phyloP scores from a whole-genome alignment of 2,113 vertebrate species.

The Tursiops truncatus region DNA sequence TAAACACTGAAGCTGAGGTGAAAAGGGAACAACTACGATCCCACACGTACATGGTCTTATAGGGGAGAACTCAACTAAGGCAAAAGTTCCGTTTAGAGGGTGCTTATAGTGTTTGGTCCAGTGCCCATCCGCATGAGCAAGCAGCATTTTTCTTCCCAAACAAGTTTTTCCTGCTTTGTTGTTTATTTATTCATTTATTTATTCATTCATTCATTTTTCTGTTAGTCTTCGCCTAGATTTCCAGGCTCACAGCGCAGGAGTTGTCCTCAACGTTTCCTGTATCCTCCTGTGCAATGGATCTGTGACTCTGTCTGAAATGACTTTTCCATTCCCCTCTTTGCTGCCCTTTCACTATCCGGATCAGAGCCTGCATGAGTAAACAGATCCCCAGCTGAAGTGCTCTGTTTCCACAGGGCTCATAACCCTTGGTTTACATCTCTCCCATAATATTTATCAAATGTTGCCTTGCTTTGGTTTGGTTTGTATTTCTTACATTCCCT shows the following conservation, averaged over 20 bases:
- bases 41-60: background rate
- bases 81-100: background rate
- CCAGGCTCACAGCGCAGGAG: background rate
- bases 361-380: background rate
- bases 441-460: background rate
- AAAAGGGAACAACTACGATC: background rate
- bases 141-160: background rate
- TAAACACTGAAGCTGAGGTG: background rate
- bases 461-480: background rate
- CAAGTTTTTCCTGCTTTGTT: background rate
- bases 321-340: background rate
- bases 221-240: background rate
- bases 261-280: background rate
- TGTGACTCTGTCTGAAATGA: background rate
- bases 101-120: background rate
- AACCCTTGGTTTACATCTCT: background rate
- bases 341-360: background rate
- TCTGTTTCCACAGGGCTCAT: background rate
- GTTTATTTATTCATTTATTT: background rate
- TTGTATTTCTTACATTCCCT: background rate
- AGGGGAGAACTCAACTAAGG: background rate
- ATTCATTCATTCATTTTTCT: background rate
- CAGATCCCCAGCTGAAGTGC: background rate
- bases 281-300: background rate
- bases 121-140: background rate